These are phyloP conservation scores for Hololepta plana DNA, from an alignment of 2,888 invertebrate species.

Conservation along the genomic window DNA sequence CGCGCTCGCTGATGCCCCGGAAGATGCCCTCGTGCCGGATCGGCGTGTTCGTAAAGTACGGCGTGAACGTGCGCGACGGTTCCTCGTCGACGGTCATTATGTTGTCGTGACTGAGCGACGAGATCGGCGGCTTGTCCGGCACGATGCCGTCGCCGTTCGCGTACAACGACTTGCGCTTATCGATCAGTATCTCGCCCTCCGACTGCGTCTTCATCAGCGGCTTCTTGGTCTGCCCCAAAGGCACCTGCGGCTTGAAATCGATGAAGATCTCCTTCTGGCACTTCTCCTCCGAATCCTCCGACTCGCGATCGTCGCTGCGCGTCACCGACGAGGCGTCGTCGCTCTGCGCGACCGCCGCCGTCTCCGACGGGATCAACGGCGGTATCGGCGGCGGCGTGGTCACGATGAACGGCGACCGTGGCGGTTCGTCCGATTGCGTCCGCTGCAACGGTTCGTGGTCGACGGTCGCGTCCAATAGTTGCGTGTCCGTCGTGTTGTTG, in stretches of 20 bases:
- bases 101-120: constrained; percentile 45
- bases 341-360: constrained; percentile 22
- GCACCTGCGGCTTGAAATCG: constrained; percentile 64
- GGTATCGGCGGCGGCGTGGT: constrained; percentile 29
- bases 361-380: constrained; percentile 14
- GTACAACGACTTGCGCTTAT: constrained; percentile 33
- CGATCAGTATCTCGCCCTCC: constrained; percentile 59
- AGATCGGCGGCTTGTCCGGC: constrained; percentile 29
- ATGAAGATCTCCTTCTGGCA: constrained; percentile 70
- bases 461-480: too few species aligned
- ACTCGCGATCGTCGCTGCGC: constrained; percentile 20
- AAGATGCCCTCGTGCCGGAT: constrained; percentile 41
- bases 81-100: constrained; percentile 22
- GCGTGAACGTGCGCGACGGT: constrained; percentile 14
- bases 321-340: constrained; percentile 23
- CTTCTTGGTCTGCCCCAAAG: constrained; percentile 34
- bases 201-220: constrained; percentile 57
- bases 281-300: constrained; percentile 32
- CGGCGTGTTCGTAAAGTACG: constrained; percentile 35
- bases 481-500: too few species aligned
- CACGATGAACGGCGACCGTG: constrained; percentile 52
- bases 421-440: constrained; percentile 73
- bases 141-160: constrained; percentile 24
- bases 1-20: constrained; percentile 20
- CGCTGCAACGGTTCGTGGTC: constrained; percentile 65